Conservation (phyloP, 2,888 invertebrate genomes). For the Pandemis corylana region DNA sequence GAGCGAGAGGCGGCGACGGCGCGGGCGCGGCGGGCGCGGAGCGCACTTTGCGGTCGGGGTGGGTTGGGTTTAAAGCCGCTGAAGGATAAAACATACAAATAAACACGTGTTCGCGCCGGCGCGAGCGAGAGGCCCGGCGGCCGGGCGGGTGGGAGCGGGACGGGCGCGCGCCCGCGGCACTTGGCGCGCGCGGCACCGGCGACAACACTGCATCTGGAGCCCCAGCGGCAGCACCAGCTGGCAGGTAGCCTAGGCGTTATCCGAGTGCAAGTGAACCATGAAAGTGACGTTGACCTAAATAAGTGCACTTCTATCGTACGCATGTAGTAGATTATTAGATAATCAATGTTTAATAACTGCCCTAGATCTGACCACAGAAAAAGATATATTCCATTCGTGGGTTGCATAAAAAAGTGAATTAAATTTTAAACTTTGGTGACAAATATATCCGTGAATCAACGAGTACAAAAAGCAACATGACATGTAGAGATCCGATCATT, state of each 20-base stretch:
- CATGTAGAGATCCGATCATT: no score
- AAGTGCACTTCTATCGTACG: not conserved
- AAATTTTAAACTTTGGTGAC: no score
- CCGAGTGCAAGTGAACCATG: constrained; percentile 26
- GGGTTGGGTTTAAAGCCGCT: constrained; percentile 88
- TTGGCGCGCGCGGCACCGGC: constrained; percentile 69
- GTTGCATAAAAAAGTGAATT: no score
- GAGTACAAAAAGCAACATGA: no score
- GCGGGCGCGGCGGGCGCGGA: constrained; percentile 85
- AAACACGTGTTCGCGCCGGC: constrained; percentile 87
- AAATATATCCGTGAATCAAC: no score
- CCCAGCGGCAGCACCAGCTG: constrained; percentile 4
- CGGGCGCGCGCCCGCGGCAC: constrained; percentile 77
- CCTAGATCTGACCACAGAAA: no score
- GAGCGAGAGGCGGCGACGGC: constrained; percentile 79
- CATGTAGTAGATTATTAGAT: not conserved
- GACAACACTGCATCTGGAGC: constrained; percentile 51
- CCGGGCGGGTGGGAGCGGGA: constrained; percentile 75
- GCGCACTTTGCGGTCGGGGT: constrained; percentile 88
- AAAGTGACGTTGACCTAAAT: constrained; percentile 9
- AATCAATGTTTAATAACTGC: no score
- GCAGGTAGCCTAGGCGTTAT: constrained; percentile 7
- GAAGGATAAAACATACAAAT: constrained; percentile 87
- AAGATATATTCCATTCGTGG: no score
- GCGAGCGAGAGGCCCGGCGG: constrained; percentile 81